These are phyloP conservation scores for Nesogale talazaci DNA, from an alignment of 2,113 vertebrate genomes.

Conservation along the genomic window DNA sequence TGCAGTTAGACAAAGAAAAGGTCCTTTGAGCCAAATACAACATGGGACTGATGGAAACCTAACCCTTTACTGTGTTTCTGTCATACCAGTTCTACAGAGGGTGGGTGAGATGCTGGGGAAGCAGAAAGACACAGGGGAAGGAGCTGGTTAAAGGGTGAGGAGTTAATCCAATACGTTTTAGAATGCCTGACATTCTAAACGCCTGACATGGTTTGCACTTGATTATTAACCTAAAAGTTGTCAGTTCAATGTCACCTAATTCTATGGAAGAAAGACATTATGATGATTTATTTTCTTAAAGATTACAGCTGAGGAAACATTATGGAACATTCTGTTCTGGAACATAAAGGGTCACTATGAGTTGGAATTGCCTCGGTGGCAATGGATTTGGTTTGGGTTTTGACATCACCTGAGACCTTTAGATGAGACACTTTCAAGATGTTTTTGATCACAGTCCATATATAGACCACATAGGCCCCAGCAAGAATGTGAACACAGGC, in stretches of 20 bases:
- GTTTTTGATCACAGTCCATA: background rate
- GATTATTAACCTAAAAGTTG: background rate
- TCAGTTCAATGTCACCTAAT: background rate
- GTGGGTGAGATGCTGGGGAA: background rate
- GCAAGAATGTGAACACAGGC: background rate
- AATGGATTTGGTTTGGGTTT: background rate
- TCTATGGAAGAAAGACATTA: background rate
- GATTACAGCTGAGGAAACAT: background rate
- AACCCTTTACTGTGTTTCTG: background rate
- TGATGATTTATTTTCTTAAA: background rate
- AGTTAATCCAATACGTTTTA: background rate
- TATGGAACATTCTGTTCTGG: background rate
- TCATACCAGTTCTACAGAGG: background rate
- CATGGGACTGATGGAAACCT: background rate
- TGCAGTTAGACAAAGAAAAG: slow-evolving; percentile 43
- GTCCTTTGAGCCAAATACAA: background rate
- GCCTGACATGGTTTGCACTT: background rate
- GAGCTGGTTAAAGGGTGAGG: background rate
- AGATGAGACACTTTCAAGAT: background rate
- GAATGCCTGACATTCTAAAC: too few relatives aligned
- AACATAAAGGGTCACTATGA: background rate
- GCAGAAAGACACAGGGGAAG: background rate
- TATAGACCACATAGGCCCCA: background rate
- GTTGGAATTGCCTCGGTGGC: background rate
- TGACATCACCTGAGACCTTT: background rate